Conservation (phyloP, 2,888 invertebrate genomes). For the Cephus nigrinus region DNA sequence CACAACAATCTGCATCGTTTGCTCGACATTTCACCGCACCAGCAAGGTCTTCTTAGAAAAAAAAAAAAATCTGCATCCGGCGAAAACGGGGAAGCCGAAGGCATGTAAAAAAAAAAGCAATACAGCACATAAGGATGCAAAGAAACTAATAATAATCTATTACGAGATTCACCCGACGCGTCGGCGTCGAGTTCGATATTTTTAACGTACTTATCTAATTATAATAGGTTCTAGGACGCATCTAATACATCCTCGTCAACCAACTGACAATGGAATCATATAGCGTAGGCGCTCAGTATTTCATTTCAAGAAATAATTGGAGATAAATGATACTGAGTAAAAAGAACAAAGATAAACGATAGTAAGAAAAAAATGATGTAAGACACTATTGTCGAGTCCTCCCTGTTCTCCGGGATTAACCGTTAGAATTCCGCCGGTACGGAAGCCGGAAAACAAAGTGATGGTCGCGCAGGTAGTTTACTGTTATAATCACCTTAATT, state of each 20-base stretch:
- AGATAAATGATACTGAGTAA: neutral
- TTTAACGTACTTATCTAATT: neutral
- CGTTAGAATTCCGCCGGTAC: slow-evolving; percentile 44
- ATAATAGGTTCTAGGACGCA: neutral
- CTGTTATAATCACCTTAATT: slow-evolving; percentile 23
- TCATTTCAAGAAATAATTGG: neutral
- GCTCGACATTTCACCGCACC: neutral
- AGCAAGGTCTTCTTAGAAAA: neutral
- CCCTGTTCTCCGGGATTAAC: slow-evolving; percentile 46
- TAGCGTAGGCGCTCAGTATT: neutral
- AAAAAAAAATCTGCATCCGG: neutral
- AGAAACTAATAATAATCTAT: slow-evolving; percentile 3
- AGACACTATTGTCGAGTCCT: slow-evolving; percentile 40
- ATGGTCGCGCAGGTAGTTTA: slow-evolving; percentile 42
- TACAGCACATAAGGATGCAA: slow-evolving; percentile 36
- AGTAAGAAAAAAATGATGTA: neutral
- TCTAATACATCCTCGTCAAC: neutral
- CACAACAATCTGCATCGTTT: neutral
- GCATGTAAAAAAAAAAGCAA: slow-evolving; percentile 43
- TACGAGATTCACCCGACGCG: neutral
- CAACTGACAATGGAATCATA: neutral
- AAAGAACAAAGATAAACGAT: slow-evolving; percentile 29
- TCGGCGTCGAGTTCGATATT: neutral
- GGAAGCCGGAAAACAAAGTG: slow-evolving; percentile 46
- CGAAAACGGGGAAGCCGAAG: neutral